Evolutionary conservation across 2,797 vertebrate genomes (phyloP), one percentile per base, ranked within the genome.

Genomic region (Potorous gilbertii): DNA sequence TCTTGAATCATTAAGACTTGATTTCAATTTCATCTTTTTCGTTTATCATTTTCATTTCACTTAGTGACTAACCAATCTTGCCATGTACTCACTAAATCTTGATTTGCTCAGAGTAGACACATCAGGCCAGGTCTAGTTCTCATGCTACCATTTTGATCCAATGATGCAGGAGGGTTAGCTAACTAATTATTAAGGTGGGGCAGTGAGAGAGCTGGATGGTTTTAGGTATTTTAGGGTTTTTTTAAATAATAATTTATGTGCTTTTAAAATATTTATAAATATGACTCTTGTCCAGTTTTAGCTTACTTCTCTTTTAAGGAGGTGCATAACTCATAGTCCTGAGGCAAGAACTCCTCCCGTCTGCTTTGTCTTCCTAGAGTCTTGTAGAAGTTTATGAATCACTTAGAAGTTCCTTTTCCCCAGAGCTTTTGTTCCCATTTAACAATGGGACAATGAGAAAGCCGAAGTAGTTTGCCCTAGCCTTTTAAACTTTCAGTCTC

Each of bases 1-100:
- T 97, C 98, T 98, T 97, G 97, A 98, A 96, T 97, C 96, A 92
- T 94, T 94, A 97, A 97, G 97, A 98, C 91, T 96, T 92, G 81
- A 92, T 94, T 93, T 21, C 56, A 87, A 93, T 56, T 90, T 94
- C 31, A 12, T 94, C 31, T 95, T 96, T 95, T 92, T 96, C 96
- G 92, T 56, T 56, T 96, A 95, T 95, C 92, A 81, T 52, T 96
- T 93, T 94, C 94, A 96, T 28, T 90, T 96, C 89, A 50, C 55
- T 94, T 95, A 96, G 90, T 90, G 3, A 92, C 92, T 95, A 93
- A 94, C 55, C 90, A 90, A 31, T 50, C 91, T 95, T 91, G 52
- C 1, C 0, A 96, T 55, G 57, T 94, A 56, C 81, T 56, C 91
- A 93, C 54, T 50, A 95, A 95, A 96, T 55, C 31, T 81, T 66